Evolutionary conservation across 2,888 invertebrate genomes (phyloP).

Genomic region (Drosophila mayaguana): DNA sequence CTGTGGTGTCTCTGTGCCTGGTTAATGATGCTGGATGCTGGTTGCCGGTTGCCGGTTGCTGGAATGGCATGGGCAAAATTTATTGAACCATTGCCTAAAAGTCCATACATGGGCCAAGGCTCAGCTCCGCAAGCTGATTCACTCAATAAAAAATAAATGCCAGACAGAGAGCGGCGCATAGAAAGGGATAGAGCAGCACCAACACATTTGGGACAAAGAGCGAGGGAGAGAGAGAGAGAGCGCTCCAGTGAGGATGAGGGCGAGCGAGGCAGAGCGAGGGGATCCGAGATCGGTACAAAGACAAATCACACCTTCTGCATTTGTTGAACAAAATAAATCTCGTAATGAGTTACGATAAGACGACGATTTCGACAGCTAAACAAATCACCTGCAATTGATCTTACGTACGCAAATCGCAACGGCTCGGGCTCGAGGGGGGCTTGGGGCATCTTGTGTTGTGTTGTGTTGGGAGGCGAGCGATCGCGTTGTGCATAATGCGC

Average conservation of each 20-base stretch:
- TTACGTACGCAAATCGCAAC: slow-evolving; percentile 78
- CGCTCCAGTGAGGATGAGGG: neutral
- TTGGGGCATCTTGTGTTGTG: neutral
- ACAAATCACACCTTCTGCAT: slow-evolving; percentile 85
- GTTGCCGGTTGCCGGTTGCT: slow-evolving; percentile 34
- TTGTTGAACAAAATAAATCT: slow-evolving; percentile 85
- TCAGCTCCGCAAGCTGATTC: slow-evolving; percentile 60
- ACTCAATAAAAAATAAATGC: slow-evolving; percentile 77
- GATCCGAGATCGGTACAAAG: slow-evolving; percentile 80
- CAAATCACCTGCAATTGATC: slow-evolving; percentile 85
- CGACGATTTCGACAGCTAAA: slow-evolving; percentile 85
- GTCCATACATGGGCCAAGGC: slow-evolving; percentile 54
- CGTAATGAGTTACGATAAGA: slow-evolving; percentile 86
- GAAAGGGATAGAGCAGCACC: neutral
- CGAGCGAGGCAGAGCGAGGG: neutral
- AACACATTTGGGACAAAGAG: neutral
- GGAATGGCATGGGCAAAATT: slow-evolving; percentile 73
- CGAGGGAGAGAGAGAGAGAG: neutral
- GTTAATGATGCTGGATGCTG: slow-evolving; percentile 64
- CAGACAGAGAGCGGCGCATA: slow-evolving; percentile 18
- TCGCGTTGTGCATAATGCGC: slow-evolving; percentile 60
- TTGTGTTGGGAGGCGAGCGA: slow-evolving; percentile 26
- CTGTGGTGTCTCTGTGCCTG: slow-evolving; percentile 44
- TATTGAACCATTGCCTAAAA: slow-evolving; percentile 83
- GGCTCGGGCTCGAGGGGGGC: slow-evolving; percentile 1